Percentiles rank a stretch among this genome's conserved stretches.
phyloP scores from a whole-genome alignment of 1,140 invertebrate genomes.

The Saxidomus purpurata region DNA sequence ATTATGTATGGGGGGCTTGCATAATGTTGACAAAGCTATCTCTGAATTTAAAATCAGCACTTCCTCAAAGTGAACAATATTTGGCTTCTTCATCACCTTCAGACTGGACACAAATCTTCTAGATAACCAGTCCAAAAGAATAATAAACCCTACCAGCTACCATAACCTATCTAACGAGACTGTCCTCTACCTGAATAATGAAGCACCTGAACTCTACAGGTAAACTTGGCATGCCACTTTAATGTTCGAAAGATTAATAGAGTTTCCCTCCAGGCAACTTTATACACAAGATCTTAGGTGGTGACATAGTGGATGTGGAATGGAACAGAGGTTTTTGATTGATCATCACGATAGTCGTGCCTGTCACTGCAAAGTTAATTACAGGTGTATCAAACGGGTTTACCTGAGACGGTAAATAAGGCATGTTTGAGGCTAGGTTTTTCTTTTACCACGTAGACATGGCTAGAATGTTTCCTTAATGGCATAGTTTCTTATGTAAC shows the following conservation, averaged over 20 bases:
- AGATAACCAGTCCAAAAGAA: neutral
- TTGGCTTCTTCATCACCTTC: neutral
- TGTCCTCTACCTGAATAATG: conserved; percentile 17
- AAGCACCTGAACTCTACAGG: conserved; percentile 50
- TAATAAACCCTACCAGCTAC: neutral
- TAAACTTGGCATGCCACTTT: conserved; percentile 65
- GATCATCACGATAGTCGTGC: conserved; percentile 45
- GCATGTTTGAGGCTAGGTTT: conserved; percentile 29
- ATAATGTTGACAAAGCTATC: neutral
- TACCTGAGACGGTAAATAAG: conserved; percentile 37
- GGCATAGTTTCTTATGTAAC: neutral
- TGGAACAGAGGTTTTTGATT: conserved; percentile 55
- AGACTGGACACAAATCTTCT: neutral
- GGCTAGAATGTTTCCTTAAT: conserved; percentile 37
- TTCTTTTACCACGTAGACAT: neutral
- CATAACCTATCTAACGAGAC: conserved; percentile 1
- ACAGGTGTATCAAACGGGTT: conserved; percentile 62
- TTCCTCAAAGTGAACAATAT: neutral
- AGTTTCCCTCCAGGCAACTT: conserved; percentile 59
- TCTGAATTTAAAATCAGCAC: neutral
- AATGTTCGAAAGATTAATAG: conserved; percentile 69
- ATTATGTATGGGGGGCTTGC: neutral
- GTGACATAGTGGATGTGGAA: conserved; percentile 60
- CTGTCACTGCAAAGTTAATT: conserved; percentile 58
- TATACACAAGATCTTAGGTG: conserved; percentile 46